Percentiles rank a stretch among this genome's conserved stretches.
Conservation (phyloP, 2,888 invertebrate genomes). For the Stenodera caucasica region DNA sequence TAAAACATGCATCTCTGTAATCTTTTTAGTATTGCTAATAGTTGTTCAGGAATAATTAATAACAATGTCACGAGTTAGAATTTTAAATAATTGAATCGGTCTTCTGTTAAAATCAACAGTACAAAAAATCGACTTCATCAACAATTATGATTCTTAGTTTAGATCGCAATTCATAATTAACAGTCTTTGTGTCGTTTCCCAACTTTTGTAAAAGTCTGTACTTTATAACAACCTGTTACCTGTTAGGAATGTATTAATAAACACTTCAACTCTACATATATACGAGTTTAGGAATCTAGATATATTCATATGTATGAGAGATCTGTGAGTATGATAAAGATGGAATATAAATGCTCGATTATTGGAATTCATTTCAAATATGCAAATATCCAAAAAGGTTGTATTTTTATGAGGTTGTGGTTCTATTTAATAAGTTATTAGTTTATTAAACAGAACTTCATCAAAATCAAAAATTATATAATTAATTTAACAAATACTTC, state of each 20-base stretch:
- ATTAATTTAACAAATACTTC: too few species aligned
- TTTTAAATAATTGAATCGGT: background rate
- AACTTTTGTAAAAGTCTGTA: constrained; percentile 28
- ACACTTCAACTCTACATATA: background rate
- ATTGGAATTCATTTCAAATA: background rate
- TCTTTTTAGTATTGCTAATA: constrained; percentile 1
- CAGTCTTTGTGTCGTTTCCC: constrained; percentile 9
- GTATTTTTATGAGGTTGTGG: background rate
- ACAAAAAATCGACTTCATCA: too few species aligned
- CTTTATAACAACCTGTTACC: constrained; percentile 29
- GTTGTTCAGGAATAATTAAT: constrained; percentile 6
- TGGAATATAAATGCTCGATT: constrained; percentile 3
- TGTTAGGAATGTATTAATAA: constrained; percentile 32
- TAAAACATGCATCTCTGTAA: background rate
- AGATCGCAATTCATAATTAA: background rate
- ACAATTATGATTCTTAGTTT: too few species aligned
- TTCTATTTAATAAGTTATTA: background rate
- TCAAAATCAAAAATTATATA: too few species aligned
- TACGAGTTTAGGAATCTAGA: background rate
- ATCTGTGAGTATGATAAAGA: background rate
- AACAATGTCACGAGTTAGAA: background rate
- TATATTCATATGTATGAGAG: background rate
- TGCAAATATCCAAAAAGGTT: background rate
- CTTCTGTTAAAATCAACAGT: too few species aligned
- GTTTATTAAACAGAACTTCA: too few species aligned